Base-by-base conservation (phyloP, 1,140 invertebrate genomes). In the Monomorium pharaonis region DNA sequence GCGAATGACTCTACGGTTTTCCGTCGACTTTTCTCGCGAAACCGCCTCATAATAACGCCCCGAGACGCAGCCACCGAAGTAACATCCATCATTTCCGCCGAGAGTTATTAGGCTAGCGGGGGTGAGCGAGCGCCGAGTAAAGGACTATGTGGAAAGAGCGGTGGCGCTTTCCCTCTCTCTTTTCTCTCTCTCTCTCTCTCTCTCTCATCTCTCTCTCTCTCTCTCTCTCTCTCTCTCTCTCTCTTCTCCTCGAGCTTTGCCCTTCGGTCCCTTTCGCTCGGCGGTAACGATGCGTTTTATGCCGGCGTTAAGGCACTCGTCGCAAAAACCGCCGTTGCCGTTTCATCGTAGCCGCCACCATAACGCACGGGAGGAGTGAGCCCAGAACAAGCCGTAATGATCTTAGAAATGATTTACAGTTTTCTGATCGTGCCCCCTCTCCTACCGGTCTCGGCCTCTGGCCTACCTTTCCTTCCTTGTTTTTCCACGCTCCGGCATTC, bases 401-500 rank as follows among this genome's bases (percentile, higher is more conserved):
- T 85, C 84, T 74, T 65, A 14, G 18, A 86, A 89, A 91, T 92
- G 91, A 92, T 91, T 91, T 92, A 92, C 87, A 85, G 85, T 90
- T 75, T 56, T 63, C 49, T 75, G 77, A 18, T 86, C 72, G 63
- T 21, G 6, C 37, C 30, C 6, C 21, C n/a, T 18, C 6, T 7
- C 33, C 27, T 7, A 0, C 37, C 37, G 4, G 4, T 5, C 37
- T 7, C 37, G 37, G 37, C 7, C 3, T 7, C 0, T 7, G 37
- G n/a, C 54, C 70, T 62, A 65, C 60, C 51, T 65, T 65, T 72
- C 37, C 56, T 86, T n/a, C n/a, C n/a, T n/a, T 62, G 54, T 56
- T 76, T 77, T 69, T 87, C 54, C 65, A 70, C 62, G 67, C 58
- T 24, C 6, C 51, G 49, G 56, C 47, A 76, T 60, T 84, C 37